These are phyloP conservation scores for Dryobota labecula DNA, from an alignment of 2,888 invertebrate genomes.

Conservation along the genomic window DNA sequence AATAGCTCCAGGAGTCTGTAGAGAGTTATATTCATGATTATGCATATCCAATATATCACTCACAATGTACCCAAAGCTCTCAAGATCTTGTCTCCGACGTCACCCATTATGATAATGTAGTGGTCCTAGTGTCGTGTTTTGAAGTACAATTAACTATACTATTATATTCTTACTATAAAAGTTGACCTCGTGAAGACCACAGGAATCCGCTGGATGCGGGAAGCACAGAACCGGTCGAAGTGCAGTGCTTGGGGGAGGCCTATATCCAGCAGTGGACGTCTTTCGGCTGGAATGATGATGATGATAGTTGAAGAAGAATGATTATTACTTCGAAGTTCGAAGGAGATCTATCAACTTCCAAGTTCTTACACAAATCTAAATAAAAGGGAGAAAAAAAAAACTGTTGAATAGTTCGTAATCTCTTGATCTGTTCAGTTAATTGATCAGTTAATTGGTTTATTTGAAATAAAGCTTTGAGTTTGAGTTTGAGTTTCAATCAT, in stretches of 20 bases:
- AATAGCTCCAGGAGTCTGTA: too few species aligned
- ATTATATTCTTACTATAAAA: too few species aligned
- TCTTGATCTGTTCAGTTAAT: background rate
- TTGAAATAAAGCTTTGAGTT: too few species aligned
- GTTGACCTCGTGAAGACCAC: too few species aligned
- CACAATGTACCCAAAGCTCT: background rate
- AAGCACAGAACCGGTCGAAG: too few species aligned
- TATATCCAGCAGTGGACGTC: too few species aligned
- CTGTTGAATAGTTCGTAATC: background rate
- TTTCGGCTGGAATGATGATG: too few species aligned
- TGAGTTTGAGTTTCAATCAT: too few species aligned
- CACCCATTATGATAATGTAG: constrained; percentile 8
- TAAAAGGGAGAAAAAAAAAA: background rate
- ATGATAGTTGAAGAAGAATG: background rate
- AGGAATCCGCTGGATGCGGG: too few species aligned
- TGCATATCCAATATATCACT: background rate
- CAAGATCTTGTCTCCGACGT: constrained; percentile 11
- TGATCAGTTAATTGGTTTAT: too few species aligned
- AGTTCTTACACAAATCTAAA: background rate
- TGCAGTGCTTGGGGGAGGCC: too few species aligned
- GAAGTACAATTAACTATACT: constrained; percentile 4
- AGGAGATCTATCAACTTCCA: background rate
- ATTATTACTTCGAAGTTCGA: background rate
- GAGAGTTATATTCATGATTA: background rate
- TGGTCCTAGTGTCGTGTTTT: too few species aligned